These are phyloP conservation scores for Mormyrus iriodes DNA, from an alignment of 2,113 vertebrate genomes.

Conservation along the genomic window DNA sequence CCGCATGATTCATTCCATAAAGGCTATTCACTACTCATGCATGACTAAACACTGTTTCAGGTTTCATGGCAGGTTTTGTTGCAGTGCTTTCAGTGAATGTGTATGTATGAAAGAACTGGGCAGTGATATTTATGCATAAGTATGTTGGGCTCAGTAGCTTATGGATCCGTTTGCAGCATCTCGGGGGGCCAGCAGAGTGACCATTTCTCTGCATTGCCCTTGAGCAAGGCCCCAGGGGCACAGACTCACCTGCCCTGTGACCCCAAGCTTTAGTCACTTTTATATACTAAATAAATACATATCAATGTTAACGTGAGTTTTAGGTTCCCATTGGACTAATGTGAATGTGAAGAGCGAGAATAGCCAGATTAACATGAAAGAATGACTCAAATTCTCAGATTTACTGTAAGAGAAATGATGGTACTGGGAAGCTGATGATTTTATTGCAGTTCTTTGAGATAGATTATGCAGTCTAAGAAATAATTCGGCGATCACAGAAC, in stretches of 20 bases:
- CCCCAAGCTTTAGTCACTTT: background rate
- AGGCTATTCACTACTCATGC: background rate
- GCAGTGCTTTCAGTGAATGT: background rate
- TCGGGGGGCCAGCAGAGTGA: background rate
- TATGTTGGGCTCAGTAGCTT: background rate
- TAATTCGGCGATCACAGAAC: background rate
- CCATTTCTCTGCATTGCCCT: background rate
- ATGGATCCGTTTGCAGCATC: background rate
- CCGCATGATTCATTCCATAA: slow-evolving; percentile 1
- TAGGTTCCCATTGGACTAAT: background rate
- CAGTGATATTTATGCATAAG: background rate
- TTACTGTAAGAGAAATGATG: background rate
- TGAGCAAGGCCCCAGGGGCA: background rate
- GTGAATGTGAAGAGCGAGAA: background rate
- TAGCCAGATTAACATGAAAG: background rate
- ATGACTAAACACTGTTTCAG: background rate
- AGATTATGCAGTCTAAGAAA: background rate
- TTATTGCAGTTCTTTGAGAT: background rate
- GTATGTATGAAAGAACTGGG: background rate
- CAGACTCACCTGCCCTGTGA: background rate
- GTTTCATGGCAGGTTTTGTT: background rate
- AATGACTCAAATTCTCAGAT: background rate
- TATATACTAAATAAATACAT: background rate
- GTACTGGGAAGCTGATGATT: background rate
- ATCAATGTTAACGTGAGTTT: background rate